phyloP scores from a whole-genome alignment of 2,888 invertebrate genomes.

The Blera fallax region DNA sequence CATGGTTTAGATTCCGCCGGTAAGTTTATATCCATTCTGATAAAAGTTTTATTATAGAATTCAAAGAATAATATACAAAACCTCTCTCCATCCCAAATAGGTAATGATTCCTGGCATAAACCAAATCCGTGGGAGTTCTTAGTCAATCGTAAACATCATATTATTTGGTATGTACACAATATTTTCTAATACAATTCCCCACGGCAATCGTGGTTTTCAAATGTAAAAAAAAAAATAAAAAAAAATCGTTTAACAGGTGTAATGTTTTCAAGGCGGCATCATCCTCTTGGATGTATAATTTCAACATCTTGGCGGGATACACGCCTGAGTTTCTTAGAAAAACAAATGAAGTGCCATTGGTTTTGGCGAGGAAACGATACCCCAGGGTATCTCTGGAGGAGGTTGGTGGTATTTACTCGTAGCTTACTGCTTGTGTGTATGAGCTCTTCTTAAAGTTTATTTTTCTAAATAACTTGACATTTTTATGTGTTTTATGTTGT shows the following conservation, averaged over 20 bases:
- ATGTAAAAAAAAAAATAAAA: conserved; percentile 6
- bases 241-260: conserved; percentile 83
- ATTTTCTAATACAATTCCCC: conserved; percentile 1
- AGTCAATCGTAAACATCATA: conserved; percentile 89
- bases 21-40: conserved; percentile 67
- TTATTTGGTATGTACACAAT: conserved; percentile 86
- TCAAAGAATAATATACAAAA: too few species aligned
- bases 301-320: conserved; percentile 92
- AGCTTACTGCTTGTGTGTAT: not conserved
- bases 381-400: conserved; percentile 88
- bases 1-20: conserved; percentile 80
- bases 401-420: conserved; percentile 75
- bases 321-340: conserved; percentile 89
- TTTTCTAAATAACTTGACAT: conserved; percentile 25
- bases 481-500: conserved; percentile 34
- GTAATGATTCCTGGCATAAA: conserved; percentile 82
- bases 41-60: too few species aligned
- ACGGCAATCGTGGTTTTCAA: conserved; percentile 19
- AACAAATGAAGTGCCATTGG: conserved; percentile 90
- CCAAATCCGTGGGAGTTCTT: conserved; percentile 94
- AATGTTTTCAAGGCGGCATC: conserved; percentile 92
- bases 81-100: conserved; percentile 70
- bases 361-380: conserved; percentile 90
- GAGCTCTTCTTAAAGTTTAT: conserved; percentile 2
- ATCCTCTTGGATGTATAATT: conserved; percentile 96